Percentiles rank a stretch among this genome's conserved stretches.
phyloP scores from a whole-genome alignment of 2,888 invertebrate genomes.

The Agapostemon virescens region DNA sequence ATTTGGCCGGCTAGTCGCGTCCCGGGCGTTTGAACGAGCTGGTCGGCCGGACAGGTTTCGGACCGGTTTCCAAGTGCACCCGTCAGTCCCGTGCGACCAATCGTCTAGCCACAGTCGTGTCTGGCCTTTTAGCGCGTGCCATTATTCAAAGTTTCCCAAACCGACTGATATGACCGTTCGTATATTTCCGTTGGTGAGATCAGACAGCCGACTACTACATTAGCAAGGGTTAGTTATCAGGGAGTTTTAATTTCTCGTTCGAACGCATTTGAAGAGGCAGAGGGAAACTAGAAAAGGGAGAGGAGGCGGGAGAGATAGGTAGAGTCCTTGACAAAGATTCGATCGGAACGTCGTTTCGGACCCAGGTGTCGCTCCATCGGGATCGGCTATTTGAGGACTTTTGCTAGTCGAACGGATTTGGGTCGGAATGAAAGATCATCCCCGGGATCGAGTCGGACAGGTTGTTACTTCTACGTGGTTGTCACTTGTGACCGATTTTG shows the following conservation, averaged over 20 bases:
- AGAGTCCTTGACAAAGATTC: background rate
- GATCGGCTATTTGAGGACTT: background rate
- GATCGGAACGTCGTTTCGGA: background rate
- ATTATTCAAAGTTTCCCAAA: slow-evolving; percentile 1
- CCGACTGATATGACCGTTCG: slow-evolving; percentile 45
- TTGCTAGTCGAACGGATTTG: background rate
- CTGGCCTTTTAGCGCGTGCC: slow-evolving; percentile 31
- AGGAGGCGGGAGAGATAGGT: background rate
- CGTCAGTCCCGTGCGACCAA: slow-evolving; percentile 62
- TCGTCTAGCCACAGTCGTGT: slow-evolving; percentile 48
- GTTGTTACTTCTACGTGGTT: slow-evolving; percentile 1
- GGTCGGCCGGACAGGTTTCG: slow-evolving; percentile 63
- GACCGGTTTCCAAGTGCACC: slow-evolving; percentile 55
- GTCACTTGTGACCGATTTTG: slow-evolving; percentile 34
- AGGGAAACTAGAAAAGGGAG: background rate
- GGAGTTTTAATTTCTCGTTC: slow-evolving; percentile 11
- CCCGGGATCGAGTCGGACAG: background rate
- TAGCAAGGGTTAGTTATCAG: slow-evolving; percentile 54
- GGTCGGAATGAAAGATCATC: background rate
- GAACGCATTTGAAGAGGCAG: background rate
- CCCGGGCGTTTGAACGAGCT: slow-evolving; percentile 82
- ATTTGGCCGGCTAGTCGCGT: slow-evolving; percentile 79
- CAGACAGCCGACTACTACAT: slow-evolving; percentile 11
- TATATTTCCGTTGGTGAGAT: slow-evolving; percentile 8
- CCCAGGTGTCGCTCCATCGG: background rate